Conservation (phyloP, 2,888 invertebrate genomes). For the Trichopria drosophilae region DNA sequence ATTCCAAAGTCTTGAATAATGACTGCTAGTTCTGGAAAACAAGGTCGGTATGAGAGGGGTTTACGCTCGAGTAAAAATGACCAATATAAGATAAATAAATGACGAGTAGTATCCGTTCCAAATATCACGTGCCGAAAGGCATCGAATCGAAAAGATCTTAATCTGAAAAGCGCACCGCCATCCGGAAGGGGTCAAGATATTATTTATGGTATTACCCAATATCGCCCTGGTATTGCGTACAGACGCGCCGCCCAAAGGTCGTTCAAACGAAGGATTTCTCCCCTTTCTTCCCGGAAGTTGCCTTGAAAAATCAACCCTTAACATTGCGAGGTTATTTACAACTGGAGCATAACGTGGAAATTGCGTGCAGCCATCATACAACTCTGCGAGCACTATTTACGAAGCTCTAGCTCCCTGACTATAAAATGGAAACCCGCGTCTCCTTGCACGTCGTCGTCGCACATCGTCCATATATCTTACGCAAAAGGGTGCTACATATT, state of each 20-base stretch:
- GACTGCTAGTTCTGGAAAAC: too few relatives aligned
- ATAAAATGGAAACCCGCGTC: conserved; percentile 8
- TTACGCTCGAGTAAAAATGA: too few relatives aligned
- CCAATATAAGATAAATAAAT: too few relatives aligned
- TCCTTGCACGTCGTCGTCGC: conserved; percentile 9
- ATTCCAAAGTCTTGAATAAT: too few relatives aligned
- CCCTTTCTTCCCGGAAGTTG: conserved; percentile 33
- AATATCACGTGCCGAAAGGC: too few relatives aligned
- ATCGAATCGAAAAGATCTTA: too few relatives aligned
- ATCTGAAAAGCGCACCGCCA: too few relatives aligned
- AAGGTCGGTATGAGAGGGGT: too few relatives aligned
- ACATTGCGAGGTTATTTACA: conserved; percentile 48
- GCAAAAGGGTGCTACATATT: conserved; percentile 46
- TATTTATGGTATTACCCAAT: conserved; percentile 18
- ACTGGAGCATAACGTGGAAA: conserved; percentile 48
- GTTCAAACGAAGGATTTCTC: too few relatives aligned
- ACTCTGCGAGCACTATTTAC: background rate
- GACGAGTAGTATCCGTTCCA: too few relatives aligned
- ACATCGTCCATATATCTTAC: conserved; percentile 47
- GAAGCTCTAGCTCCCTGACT: background rate
- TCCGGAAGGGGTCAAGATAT: conserved; percentile 12
- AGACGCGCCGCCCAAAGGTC: too few relatives aligned
- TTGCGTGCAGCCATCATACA: conserved; percentile 41
- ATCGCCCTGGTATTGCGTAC: too few relatives aligned
- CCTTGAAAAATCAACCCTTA: conserved; percentile 46